Evolutionary conservation across 2,113 vertebrate genomes (phyloP), one percentile per base, ranked within the genome.

Genomic region (Phaethornis superciliosus): DNA sequence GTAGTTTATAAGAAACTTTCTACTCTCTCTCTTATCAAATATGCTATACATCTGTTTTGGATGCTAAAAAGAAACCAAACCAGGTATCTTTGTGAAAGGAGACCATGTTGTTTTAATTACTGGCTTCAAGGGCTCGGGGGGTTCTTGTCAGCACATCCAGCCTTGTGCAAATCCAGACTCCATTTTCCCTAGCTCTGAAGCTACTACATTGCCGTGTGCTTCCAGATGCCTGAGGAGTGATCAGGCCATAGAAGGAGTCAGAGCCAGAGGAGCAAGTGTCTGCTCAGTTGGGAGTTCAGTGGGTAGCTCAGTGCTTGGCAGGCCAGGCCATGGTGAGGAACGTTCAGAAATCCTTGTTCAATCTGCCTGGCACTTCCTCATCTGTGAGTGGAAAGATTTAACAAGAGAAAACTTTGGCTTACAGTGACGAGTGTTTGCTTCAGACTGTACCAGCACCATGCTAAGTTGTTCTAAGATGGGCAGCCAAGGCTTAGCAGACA

Each of bases 141-240:
- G 76, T 44, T 85, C 23, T 74, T 89, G 84, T 88, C 81, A 88
- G 91, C 89, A 77, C 88, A 68, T 81, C 71, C 79, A 22, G 55
- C 52, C 55, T 47, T 51, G 75, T 81, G 55, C 42, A 67, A 22
- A 74, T 23, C 26, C 84, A 52, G 47, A 40, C 68, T 94, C 94
- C 68, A 30, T 91, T 93, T 92, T 82, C 67, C 24, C 15, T 1
- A 27, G 68, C 49, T 35, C 58, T 37, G 49, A 49, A 81, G 84
- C 77, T 68, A 0, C 87, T 30, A 7, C 55, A 59, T 71, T 2
- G 19, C 87, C 89, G 32, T 5, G 13, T 88, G 89, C 89, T 75
- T 71, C 81, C 2, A 10, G 87, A 56, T 89, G 94, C 95, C 89
- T 94, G 93, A 18, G 10, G 60, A 88, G 5, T 11, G 52, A 12